Percentiles rank a stretch among this genome's conserved stretches.
phyloP scores from a whole-genome alignment of 2,797 vertebrate species.

The Petrocephalus schoutedeni region DNA sequence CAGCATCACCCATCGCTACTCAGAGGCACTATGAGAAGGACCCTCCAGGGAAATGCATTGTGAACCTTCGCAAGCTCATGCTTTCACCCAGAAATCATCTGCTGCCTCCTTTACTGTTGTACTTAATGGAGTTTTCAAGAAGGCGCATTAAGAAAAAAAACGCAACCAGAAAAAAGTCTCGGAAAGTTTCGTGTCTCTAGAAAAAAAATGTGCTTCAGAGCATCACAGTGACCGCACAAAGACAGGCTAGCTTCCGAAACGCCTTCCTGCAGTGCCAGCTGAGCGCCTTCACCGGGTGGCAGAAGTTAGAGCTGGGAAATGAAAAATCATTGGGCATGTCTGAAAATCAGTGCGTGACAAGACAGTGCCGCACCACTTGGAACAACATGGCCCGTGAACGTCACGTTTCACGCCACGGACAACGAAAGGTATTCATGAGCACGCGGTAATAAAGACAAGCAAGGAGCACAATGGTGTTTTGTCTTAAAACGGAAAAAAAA shows the following conservation, averaged over 20 bases:
- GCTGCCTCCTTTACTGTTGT: background rate
- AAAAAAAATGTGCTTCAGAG: background rate
- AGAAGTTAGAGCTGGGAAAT: too few relatives aligned
- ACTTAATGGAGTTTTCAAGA: background rate
- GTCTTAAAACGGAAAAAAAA: background rate
- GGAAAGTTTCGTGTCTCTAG: background rate
- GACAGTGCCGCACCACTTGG: background rate
- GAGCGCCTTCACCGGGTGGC: background rate
- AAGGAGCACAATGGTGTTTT: constrained; percentile 7
- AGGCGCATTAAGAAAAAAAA: background rate
- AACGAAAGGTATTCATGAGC: background rate
- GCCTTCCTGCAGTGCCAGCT: background rate
- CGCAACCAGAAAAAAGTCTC: background rate
- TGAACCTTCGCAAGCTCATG: background rate
- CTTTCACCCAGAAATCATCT: background rate
- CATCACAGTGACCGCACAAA: background rate
- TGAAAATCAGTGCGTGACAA: background rate
- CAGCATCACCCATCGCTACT: background rate
- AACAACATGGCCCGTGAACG: background rate
- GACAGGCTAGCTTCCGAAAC: background rate
- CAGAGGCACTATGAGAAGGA: background rate
- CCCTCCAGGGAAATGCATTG: background rate
- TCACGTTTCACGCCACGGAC: background rate
- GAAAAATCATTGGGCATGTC: background rate
- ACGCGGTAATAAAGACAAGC: background rate